phyloP scores from a whole-genome alignment of 2,113 vertebrate genomes.

The Platycercus adscitus region DNA sequence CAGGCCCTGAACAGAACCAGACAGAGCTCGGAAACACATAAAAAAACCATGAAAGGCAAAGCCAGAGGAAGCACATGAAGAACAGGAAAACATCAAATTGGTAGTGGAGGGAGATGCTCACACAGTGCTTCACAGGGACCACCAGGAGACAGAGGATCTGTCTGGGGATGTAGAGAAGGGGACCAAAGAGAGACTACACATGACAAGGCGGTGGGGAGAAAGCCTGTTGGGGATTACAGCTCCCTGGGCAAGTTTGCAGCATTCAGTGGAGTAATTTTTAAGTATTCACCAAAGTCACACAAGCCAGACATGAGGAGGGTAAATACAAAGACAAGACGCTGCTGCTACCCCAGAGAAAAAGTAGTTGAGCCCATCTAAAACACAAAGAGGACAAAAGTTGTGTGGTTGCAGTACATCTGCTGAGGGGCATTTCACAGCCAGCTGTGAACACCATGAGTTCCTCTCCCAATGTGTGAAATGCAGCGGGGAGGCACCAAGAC shows the following conservation, averaged over 20 bases:
- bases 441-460: neutral
- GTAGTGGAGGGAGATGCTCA: neutral
- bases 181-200: rapidly evolving
- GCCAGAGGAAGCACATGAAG: rapidly evolving
- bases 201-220: neutral
- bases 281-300: neutral
- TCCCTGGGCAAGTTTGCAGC: neutral
- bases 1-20: neutral
- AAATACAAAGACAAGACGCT: neutral
- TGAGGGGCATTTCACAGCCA: neutral
- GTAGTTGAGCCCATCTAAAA: neutral
- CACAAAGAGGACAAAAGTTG: neutral
- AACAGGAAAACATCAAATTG: neutral
- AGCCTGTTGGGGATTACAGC: neutral
- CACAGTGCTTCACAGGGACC: neutral
- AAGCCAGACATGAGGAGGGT: neutral
- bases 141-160: neutral
- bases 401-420: neutral
- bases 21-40: neutral
- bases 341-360: neutral
- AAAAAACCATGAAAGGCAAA: neutral
- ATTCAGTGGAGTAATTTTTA: neutral
- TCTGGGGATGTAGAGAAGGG: neutral
- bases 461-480: neutral
- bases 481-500: rapidly evolving